Evolutionary conservation across 2,888 invertebrate genomes (phyloP).

Genomic region (Parthenolecanium corni): DNA sequence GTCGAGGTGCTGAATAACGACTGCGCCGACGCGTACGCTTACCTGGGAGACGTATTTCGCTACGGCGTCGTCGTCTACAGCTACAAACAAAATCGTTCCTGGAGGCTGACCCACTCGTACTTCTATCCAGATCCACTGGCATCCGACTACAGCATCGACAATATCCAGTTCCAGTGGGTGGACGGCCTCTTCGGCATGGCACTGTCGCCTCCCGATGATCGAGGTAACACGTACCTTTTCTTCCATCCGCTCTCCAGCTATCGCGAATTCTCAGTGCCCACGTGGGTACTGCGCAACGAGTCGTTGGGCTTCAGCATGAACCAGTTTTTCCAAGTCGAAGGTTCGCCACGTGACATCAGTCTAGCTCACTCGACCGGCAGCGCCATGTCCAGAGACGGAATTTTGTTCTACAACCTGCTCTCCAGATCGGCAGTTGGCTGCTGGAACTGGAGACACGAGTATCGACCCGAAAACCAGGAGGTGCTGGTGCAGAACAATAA

Average conservation of each 20-base stretch:
- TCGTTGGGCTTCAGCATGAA: slow-evolving; percentile 38
- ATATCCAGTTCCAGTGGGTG: slow-evolving; percentile 45
- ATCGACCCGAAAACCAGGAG: slow-evolving; percentile 33
- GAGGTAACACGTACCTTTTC: slow-evolving; percentile 57
- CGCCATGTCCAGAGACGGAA: slow-evolving; percentile 55
- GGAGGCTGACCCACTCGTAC: slow-evolving; percentile 59
- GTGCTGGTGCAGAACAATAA: slow-evolving; percentile 46
- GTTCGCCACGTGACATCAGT: slow-evolving; percentile 32
- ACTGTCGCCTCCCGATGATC: slow-evolving; percentile 51
- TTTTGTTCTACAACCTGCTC: slow-evolving; percentile 65
- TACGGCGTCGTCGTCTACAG: slow-evolving; percentile 61
- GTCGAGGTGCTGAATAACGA: slow-evolving; percentile 53
- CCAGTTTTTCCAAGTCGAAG: slow-evolving; percentile 33
- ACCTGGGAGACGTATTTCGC: slow-evolving; percentile 49
- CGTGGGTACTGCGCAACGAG: slow-evolving; percentile 53
- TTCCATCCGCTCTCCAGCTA: slow-evolving; percentile 69
- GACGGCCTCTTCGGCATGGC: slow-evolving; percentile 67
- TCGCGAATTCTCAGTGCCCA: slow-evolving; percentile 60
- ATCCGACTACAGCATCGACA: slow-evolving; percentile 35
- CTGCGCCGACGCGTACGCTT: slow-evolving; percentile 60
- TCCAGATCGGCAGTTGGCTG: slow-evolving; percentile 62
- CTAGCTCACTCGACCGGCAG: slow-evolving; percentile 56
- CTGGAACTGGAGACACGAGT: slow-evolving; percentile 51
- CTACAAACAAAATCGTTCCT: slow-evolving; percentile 54
- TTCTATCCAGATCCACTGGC: slow-evolving; percentile 49